Percentiles rank a stretch among this genome's conserved stretches.
Evolutionary conservation across 2,888 invertebrate genomes (phyloP).

Genomic region (Amphimallon solstitiale): DNA sequence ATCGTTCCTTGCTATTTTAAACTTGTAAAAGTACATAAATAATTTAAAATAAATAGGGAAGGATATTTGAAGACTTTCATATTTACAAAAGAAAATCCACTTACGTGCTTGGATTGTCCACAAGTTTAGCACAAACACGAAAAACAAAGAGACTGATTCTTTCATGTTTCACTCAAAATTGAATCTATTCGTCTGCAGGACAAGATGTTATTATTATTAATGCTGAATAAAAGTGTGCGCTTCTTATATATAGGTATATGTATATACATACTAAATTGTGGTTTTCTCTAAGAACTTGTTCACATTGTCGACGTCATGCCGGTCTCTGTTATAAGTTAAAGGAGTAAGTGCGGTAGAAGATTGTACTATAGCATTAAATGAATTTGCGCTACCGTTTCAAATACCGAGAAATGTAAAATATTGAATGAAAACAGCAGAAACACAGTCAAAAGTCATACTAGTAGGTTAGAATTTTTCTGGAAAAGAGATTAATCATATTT

Average conservation of each 20-base stretch:
- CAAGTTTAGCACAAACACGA: background rate
- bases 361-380: background rate
- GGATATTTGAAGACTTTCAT: background rate
- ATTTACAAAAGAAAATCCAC: slow-evolving; percentile 4
- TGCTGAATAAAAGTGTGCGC: background rate
- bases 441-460: too few species aligned
- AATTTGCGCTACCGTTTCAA: background rate
- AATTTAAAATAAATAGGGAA: background rate
- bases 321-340: background rate
- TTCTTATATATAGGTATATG: slow-evolving; percentile 15
- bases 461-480: too few species aligned
- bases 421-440: too few species aligned
- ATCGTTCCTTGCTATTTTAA: too few species aligned
- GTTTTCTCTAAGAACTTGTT: slow-evolving; percentile 22
- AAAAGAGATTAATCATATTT: too few species aligned
- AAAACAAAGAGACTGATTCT: background rate
- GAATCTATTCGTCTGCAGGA: background rate
- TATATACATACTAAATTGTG: slow-evolving; percentile 8
- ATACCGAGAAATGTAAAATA: background rate
- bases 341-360: background rate
- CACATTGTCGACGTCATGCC: background rate
- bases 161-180: background rate
- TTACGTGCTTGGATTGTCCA: slow-evolving; percentile 7
- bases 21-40: background rate
- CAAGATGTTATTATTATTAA: background rate